Evolutionary conservation across 2,888 invertebrate species (phyloP).

Genomic region (Acrobasis suavella): DNA sequence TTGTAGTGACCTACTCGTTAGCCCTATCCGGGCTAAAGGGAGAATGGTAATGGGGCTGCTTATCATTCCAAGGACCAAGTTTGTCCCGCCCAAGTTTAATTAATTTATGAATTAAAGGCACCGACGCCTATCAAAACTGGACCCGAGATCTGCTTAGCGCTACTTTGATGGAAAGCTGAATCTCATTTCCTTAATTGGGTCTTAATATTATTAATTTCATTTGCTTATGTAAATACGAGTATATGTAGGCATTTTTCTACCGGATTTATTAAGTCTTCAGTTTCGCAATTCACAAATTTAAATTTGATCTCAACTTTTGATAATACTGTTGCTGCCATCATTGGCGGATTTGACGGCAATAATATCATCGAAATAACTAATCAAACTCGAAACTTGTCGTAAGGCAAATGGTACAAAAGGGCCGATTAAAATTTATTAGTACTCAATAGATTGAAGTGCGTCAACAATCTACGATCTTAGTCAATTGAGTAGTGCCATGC

Average conservation of each 20-base stretch:
- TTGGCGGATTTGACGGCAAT: too few species aligned
- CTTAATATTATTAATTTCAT: conserved; percentile 2
- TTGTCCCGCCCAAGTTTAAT: conserved; percentile 64
- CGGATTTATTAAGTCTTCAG: background rate
- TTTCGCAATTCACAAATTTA: too few species aligned
- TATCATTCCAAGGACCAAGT: conserved; percentile 69
- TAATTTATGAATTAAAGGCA: conserved; percentile 74
- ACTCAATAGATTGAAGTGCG: too few species aligned
- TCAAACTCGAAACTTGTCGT: too few species aligned
- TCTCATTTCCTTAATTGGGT: conserved; percentile 10
- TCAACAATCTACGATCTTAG: too few species aligned
- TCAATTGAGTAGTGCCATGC: too few species aligned
- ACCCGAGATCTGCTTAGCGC: conserved; percentile 39
- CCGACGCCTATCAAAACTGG: conserved; percentile 56
- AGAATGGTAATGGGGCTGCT: conserved; percentile 67
- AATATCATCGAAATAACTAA: too few species aligned
- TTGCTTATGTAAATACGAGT: background rate
- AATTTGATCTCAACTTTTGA: too few species aligned
- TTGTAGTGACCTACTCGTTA: conserved; percentile 64
- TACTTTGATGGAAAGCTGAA: conserved; percentile 28
- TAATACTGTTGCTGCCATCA: too few species aligned
- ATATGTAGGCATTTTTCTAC: background rate
- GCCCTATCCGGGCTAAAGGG: conserved; percentile 41
- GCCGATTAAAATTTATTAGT: too few species aligned
- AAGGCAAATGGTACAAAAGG: too few species aligned